Evolutionary conservation across 2,888 invertebrate species (phyloP).

Genomic region (Melinaea marsaeus): DNA sequence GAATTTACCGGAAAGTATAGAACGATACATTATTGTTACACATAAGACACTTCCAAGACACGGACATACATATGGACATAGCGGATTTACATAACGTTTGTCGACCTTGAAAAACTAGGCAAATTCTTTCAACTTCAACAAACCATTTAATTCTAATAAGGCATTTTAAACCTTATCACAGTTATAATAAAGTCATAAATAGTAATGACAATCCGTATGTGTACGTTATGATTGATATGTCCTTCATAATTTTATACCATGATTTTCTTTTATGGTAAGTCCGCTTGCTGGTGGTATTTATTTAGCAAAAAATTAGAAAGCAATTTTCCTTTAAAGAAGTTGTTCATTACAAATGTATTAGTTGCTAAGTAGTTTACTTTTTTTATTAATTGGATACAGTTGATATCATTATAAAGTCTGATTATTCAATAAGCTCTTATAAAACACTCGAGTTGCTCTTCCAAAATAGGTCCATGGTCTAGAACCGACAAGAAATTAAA

Average conservation of each 20-base stretch:
- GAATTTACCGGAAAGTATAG: no score
- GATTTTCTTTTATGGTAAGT: background rate
- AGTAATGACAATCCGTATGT: background rate
- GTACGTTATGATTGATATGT: background rate
- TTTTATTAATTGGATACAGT: no score
- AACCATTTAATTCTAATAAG: background rate
- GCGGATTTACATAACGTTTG: slow-evolving; percentile 7
- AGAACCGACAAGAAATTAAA: no score
- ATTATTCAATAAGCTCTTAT: no score
- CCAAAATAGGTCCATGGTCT: no score
- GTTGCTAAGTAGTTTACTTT: no score
- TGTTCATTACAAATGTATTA: no score
- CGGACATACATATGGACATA: slow-evolving; percentile 11
- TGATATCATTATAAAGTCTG: no score
- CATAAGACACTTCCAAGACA: slow-evolving; percentile 17
- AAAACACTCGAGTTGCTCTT: no score
- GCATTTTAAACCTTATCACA: background rate
- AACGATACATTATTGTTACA: background rate
- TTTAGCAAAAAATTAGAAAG: no score
- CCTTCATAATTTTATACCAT: slow-evolving; percentile 4
- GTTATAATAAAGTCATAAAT: background rate
- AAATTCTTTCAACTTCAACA: slow-evolving; percentile 14
- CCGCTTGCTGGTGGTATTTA: no score
- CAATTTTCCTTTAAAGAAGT: no score
- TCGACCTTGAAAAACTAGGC: slow-evolving; percentile 26